A percentile compares a stretch with the other conserved stretches of the same genome.
Conservation (phyloP, 2,888 invertebrate genomes). For the Andrena haemorrhoa region DNA sequence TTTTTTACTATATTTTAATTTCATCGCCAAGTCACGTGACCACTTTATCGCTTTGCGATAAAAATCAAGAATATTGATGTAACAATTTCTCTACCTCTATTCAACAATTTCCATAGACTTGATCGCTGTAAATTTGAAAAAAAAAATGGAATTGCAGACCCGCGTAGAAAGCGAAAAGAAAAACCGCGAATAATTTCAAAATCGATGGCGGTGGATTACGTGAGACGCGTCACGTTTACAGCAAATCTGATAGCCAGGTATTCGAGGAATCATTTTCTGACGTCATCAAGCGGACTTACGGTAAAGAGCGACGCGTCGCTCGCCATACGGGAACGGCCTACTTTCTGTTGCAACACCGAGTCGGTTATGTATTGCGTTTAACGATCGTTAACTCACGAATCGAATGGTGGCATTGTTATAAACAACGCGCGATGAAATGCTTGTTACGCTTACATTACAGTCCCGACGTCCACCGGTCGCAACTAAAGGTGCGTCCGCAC, state of each 20-base stretch:
- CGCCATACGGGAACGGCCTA: constrained; percentile 66
- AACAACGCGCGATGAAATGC: constrained; percentile 1
- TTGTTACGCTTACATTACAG: background rate
- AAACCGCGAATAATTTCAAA: constrained; percentile 10
- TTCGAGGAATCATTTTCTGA: constrained; percentile 57
- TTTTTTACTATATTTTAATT: no score
- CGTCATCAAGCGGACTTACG: constrained; percentile 68
- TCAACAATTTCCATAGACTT: no score
- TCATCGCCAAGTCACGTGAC: no score
- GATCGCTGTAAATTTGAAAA: no score
- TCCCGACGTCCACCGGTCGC: background rate
- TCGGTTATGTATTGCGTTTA: constrained; percentile 28
- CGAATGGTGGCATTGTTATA: constrained; percentile 18
- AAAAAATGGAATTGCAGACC: background rate
- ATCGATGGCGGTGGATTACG: constrained; percentile 42
- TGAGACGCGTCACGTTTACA: constrained; percentile 56
- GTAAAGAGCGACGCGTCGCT: constrained; percentile 63
- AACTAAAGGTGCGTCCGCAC: background rate
- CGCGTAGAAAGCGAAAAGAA: background rate
- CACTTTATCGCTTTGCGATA: no score
- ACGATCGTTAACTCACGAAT: constrained; percentile 58
- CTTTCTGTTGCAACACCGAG: constrained; percentile 60
- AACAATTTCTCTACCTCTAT: no score
- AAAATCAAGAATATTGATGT: no score
- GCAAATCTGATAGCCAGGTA: background rate